Evolutionary conservation across 2,888 invertebrate species (phyloP), one percentile per base, ranked within the genome.

Genomic region (Temnothorax ravouxi): DNA sequence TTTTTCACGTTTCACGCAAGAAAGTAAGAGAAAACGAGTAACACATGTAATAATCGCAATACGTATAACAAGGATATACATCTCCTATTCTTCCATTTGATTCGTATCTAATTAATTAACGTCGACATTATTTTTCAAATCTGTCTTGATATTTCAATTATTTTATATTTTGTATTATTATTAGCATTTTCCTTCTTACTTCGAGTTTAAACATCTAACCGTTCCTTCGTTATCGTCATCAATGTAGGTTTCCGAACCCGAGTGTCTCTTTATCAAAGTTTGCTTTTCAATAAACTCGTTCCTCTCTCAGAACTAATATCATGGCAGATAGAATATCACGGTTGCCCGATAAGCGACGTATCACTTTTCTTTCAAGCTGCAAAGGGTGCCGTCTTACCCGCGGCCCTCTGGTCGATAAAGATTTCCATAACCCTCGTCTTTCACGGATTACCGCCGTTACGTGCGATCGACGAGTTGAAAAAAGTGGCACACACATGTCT

Each of bases 291-390:
- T 83, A 80, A 72, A 69, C 50, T 71, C 74, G 62, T 61, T 62
- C 52, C n/a, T 15, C 47, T 44, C 34, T 13, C 41, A 25, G 72
- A 77, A 83, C 86, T 74, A 38, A 86, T 87, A 86, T 72, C 75
- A 34, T 18, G 21, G 62, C 64, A 84, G 89, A 86, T 87, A 87
- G 62, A 79, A 29, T 90, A 88, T 89, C 86, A 38, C 34, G 41
- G n/a, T 66, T 29, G 29, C 6, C 6, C 74, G 89, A 89, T 89
- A 89, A 89, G 71, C 62, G 50, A 18, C 64, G 54, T 41, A 82
- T 83, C 50, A 80, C 76, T 83, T 62, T 64, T 61, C 29, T 83
- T 44, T 47, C 11, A 29, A 64, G 54, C 59, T 62, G 25, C 72
- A 54, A 54, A 13, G 71, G 21, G 61, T 74, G 69, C 29, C 18